Evolutionary conservation across 1,140 invertebrate genomes (phyloP).

Genomic region (Habropoda laboriosa): DNA sequence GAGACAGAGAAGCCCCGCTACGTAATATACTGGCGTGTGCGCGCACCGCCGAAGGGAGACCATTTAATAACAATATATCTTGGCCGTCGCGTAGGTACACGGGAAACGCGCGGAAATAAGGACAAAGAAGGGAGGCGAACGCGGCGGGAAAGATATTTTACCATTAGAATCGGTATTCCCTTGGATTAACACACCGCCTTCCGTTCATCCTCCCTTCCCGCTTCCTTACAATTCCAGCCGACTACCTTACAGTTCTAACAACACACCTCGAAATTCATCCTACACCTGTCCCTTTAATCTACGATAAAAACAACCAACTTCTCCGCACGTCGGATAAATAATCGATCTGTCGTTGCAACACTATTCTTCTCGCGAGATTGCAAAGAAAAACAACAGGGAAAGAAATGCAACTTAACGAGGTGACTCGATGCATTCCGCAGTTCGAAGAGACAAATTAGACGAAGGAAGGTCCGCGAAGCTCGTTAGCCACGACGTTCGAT

Average conservation of each 20-base stretch:
- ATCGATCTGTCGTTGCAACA: too few species aligned
- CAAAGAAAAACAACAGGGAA: background rate
- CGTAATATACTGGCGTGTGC: slow-evolving; percentile 77
- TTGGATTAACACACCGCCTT: slow-evolving; percentile 16
- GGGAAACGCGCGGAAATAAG: slow-evolving; percentile 31
- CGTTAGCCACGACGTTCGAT: slow-evolving; percentile 56
- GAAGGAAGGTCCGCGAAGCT: slow-evolving; percentile 34
- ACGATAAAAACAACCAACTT: too few species aligned
- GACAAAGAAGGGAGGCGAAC: background rate
- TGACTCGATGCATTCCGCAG: background rate
- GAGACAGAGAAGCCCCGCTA: slow-evolving; percentile 57
- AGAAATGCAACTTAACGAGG: background rate
- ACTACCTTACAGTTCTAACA: too few species aligned
- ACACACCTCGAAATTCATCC: too few species aligned
- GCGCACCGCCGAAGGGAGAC: slow-evolving; percentile 70
- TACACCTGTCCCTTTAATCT: too few species aligned
- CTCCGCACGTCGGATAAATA: too few species aligned
- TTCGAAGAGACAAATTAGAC: slow-evolving; percentile 28
- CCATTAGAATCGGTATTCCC: slow-evolving; percentile 45
- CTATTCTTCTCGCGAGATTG: background rate
- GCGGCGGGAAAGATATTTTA: slow-evolving; percentile 27
- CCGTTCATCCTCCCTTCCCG: background rate
- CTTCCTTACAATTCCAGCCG: too few species aligned
- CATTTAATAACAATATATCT: slow-evolving; percentile 82
- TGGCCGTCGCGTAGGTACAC: slow-evolving; percentile 71